Percentiles rank a stretch among this genome's conserved stretches.
Evolutionary conservation across 2,113 vertebrate genomes (phyloP).

Genomic region (Lipophrys pholis): DNA sequence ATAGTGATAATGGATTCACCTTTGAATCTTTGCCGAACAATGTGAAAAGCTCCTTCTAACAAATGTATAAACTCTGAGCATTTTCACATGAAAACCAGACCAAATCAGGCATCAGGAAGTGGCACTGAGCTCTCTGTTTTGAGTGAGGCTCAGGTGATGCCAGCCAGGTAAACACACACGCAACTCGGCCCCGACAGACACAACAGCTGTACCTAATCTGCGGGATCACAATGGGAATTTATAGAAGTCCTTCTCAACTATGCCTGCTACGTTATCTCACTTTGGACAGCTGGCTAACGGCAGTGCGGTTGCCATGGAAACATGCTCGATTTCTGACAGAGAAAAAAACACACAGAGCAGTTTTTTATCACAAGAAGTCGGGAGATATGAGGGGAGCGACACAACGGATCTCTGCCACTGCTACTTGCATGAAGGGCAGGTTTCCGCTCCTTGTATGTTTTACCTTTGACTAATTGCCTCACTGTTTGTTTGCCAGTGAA

Average conservation of each 20-base stretch:
- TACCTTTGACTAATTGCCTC: conserved; percentile 52
- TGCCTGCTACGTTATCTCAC: conserved; percentile 65
- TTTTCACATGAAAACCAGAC: not conserved
- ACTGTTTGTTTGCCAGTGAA: conserved; percentile 56
- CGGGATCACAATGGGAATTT: conserved; percentile 51
- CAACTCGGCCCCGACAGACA: conserved; percentile 10
- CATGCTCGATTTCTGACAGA: conserved; percentile 68
- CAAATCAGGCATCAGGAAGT: conserved; percentile 1
- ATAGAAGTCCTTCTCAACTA: conserved; percentile 60
- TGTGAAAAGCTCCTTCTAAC: not conserved
- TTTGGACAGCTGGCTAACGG: conserved; percentile 78
- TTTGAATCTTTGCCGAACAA: not conserved
- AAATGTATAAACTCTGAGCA: not conserved
- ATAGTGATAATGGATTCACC: conserved; percentile 1
- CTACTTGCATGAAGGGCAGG: not conserved
- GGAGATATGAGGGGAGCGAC: conserved; percentile 26
- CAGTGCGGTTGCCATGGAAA: conserved; percentile 80
- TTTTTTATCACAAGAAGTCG: conserved; percentile 61
- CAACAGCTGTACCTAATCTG: conserved; percentile 33
- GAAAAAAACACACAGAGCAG: conserved; percentile 59
- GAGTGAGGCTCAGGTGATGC: conserved; percentile 10
- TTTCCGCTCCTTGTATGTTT: conserved; percentile 44
- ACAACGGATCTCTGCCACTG: not conserved
- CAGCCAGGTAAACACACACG: conserved; percentile 26
- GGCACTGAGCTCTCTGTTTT: not conserved